A percentile compares a stretch with the other conserved stretches of the same genome.
These are phyloP conservation scores for Labia minor DNA, from an alignment of 2,888 invertebrate species.

Conservation along the genomic window DNA sequence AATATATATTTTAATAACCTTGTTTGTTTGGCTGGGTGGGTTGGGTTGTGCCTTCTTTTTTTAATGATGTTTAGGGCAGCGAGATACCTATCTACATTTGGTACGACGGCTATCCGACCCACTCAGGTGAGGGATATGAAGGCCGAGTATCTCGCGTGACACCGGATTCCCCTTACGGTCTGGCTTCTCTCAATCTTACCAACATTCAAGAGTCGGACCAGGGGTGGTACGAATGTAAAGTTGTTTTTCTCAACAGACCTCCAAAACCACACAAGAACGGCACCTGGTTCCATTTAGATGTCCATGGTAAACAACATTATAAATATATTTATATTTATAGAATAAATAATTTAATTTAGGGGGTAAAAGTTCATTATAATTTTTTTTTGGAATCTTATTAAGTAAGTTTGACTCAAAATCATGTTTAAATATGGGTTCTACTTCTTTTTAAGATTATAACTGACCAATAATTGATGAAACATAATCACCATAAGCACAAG, in stretches of 20 bases:
- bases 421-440: too few relatives aligned
- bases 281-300: conserved; percentile 96
- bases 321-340: not conserved
- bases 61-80: conserved; percentile 59
- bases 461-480: too few relatives aligned
- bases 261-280: conserved; percentile 88
- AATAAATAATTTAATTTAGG: too few relatives aligned
- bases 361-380: too few relatives aligned
- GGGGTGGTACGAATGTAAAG: conserved; percentile 92
- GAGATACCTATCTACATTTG: conserved; percentile 96
- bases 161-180: conserved; percentile 76
- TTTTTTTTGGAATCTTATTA: too few relatives aligned
- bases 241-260: conserved; percentile 89
- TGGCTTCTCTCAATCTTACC: conserved; percentile 90
- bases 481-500: too few relatives aligned
- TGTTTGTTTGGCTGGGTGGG: not conserved
- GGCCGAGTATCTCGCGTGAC: conserved; percentile 82
- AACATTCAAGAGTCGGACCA: conserved; percentile 86
- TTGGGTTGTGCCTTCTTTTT: conserved; percentile 1
- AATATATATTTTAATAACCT: conserved; percentile 15
- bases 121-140: conserved; percentile 89
- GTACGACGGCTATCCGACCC: conserved; percentile 95
- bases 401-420: too few relatives aligned
- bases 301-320: conserved; percentile 60
- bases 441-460: too few relatives aligned